Evolutionary conservation across 2,797 vertebrate species (phyloP).

Genomic region (Anas flavirostris): DNA sequence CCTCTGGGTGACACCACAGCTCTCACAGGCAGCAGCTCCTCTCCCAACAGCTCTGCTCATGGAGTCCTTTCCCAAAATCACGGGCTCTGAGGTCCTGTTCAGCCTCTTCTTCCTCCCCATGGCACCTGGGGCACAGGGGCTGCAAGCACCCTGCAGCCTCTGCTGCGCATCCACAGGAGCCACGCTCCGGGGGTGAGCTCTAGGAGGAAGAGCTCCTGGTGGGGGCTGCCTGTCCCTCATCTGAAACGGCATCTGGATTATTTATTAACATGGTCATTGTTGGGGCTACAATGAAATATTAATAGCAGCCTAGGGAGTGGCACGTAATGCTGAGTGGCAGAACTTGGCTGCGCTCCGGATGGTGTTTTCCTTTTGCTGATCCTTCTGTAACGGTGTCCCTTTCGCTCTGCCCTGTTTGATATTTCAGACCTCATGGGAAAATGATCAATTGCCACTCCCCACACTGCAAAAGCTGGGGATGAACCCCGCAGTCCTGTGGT

Average conservation of each 20-base stretch:
- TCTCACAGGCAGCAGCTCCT: background rate
- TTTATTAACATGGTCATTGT: background rate
- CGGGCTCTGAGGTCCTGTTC: background rate
- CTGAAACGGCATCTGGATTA: background rate
- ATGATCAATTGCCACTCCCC: background rate
- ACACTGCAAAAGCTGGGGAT: background rate
- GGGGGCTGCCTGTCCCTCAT: background rate
- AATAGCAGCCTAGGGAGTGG: background rate
- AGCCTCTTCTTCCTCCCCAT: background rate
- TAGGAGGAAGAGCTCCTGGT: background rate
- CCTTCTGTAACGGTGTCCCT: background rate
- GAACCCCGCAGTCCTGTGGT: background rate
- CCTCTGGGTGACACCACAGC: background rate
- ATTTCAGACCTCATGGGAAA: background rate
- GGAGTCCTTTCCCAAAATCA: background rate
- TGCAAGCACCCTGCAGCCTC: background rate
- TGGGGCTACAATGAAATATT: background rate
- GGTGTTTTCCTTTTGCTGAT: background rate
- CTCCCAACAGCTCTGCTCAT: background rate
- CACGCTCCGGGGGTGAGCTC: background rate
- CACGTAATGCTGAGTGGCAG: background rate
- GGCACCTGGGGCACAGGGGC: background rate
- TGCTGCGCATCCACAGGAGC: accelerated
- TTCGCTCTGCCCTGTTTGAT: background rate
- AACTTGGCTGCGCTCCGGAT: background rate